These are phyloP conservation scores for Spodoptera exigua DNA, from an alignment of 2,888 invertebrate genomes.

Conservation along the genomic window DNA sequence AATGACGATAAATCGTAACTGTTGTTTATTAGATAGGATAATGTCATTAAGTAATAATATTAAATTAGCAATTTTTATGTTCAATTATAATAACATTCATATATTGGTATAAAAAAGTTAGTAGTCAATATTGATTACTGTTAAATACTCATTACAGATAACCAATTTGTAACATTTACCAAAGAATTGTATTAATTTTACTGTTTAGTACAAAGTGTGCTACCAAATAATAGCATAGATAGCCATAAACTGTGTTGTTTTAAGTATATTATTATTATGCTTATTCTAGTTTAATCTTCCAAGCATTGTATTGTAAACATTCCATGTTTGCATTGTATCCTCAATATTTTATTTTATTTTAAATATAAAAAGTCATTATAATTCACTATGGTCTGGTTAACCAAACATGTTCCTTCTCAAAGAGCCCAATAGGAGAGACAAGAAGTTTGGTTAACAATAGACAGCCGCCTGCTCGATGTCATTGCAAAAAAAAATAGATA, in stretches of 20 bases:
- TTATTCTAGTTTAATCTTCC: constrained; percentile 39
- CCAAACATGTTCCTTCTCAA: too few relatives aligned
- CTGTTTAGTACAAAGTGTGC: constrained; percentile 48
- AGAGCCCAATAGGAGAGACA: too few relatives aligned
- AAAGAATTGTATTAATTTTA: constrained; percentile 44
- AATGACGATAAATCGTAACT: constrained; percentile 10
- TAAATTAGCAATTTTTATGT: constrained; percentile 15
- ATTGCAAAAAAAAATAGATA: too few relatives aligned
- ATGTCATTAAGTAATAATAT: constrained; percentile 23
- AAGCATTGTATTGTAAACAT: constrained; percentile 43
- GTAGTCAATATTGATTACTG: constrained; percentile 31
- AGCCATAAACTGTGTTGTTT: constrained; percentile 44
- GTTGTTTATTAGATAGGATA: constrained; percentile 36
- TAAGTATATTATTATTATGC: constrained; percentile 47
- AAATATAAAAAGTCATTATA: too few relatives aligned
- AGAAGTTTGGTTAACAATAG: too few relatives aligned
- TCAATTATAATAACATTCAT: constrained; percentile 19
- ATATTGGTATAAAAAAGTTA: constrained; percentile 47
- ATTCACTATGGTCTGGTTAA: too few relatives aligned
- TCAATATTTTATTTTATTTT: too few relatives aligned
- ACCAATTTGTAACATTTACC: constrained; percentile 45
- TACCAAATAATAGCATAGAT: constrained; percentile 27
- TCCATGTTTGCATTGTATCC: too few relatives aligned
- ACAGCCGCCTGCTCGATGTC: too few relatives aligned
- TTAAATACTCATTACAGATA: constrained; percentile 46